Evolutionary conservation across 2,888 invertebrate species (phyloP).

Genomic region (Cactoblastis cactorum): DNA sequence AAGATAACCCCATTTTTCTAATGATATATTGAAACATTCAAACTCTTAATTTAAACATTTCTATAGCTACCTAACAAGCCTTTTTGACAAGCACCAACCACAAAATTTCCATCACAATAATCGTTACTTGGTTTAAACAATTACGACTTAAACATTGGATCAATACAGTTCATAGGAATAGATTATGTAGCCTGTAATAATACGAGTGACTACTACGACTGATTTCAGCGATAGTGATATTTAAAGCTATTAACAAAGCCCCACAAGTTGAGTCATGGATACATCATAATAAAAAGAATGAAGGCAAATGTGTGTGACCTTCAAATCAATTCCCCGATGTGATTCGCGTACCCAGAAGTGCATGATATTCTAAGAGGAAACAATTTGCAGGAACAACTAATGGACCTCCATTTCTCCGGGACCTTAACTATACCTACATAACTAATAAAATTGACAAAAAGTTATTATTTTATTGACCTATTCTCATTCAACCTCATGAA

Average conservation of each 20-base stretch:
- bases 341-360: slow-evolving; percentile 30
- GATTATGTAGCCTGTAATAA: not conserved
- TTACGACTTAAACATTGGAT: not conserved
- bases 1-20: too few species aligned
- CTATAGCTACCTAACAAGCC: not conserved
- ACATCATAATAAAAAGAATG: not conserved
- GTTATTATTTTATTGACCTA: too few species aligned
- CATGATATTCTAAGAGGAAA: slow-evolving; percentile 37
- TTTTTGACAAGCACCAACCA: not conserved
- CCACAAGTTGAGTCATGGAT: not conserved
- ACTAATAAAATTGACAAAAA: too few species aligned
- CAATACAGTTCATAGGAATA: slow-evolving; percentile 5
- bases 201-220: not conserved
- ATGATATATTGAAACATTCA: too few species aligned
- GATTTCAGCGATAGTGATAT: slow-evolving; percentile 2
- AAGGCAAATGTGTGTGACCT: not conserved
- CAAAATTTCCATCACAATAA: not conserved
- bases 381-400: slow-evolving; percentile 53
- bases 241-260: not conserved
- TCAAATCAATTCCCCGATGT: slow-evolving; percentile 27
- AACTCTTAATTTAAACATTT: too few species aligned
- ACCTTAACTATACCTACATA: too few species aligned
- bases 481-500: too few species aligned
- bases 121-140: not conserved
- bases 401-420: slow-evolving; percentile 53